Evolutionary conservation across 2,888 invertebrate species (phyloP), one percentile per base, ranked within the genome.

Genomic region (Tiliacea aurago): DNA sequence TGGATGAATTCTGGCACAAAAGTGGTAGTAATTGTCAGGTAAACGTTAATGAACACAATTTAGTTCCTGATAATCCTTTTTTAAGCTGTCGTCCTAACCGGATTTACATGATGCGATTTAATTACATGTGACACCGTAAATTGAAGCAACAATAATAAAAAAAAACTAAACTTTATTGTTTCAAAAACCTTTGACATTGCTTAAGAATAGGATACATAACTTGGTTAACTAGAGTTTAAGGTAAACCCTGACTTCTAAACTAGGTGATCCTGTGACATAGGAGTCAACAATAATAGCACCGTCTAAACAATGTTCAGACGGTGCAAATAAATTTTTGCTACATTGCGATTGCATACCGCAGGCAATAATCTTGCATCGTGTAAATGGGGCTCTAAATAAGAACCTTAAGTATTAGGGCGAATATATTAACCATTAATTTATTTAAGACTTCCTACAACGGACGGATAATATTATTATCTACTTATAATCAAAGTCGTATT

Each of bases 1-100:
- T 70, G 0, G 86, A 86, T 0, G 10, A 69, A 0, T 88, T 74
- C 20, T 20, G 70, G 10, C 86, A 79, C 49, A 84, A 83, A 3
- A 78, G 84, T 4, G 85, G 84, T 23, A 76, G 71, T 1, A 76
- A 80, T 10, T 87, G 82, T 37, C 70, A 87, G 87, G 92, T 90
- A 84, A 66, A 7, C 4, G 2, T n/a, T 69, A 5, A 41, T 13
- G 3, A 58, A 58, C 4, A 51, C 5, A 43, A 43, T 37, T 18
- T 47, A 28, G 1, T 62, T 43, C 4, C 11, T 9, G 5, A 28
- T 45, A 62, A 15, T 20, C 0, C 7, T n/a, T 49, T 47, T 49
- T 47, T 9, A 20, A 10, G 15, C 1, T 20, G 11, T n/a, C 51
- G 4, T 28, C 18, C 13, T 13, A 33, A 20, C 33, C 11, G 1